These are phyloP conservation scores for Contarinia nasturtii DNA, from an alignment of 1,140 invertebrate species.

Conservation along the genomic window DNA sequence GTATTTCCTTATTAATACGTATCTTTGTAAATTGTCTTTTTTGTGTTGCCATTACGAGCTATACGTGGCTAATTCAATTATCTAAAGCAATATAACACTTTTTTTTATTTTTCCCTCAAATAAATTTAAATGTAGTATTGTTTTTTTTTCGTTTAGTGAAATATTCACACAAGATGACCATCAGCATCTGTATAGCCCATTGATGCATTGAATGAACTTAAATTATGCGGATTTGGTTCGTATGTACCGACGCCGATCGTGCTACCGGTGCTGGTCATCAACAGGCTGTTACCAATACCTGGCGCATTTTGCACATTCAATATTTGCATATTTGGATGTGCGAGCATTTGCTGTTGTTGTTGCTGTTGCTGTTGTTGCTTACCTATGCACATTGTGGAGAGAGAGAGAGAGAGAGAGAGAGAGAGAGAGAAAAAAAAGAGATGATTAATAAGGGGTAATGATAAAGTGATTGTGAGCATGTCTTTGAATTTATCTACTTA, in stretches of 20 bases:
- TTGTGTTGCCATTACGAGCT: too few species aligned
- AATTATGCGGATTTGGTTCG: conserved; percentile 14
- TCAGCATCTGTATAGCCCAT: conserved; percentile 22
- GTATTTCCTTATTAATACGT: too few species aligned
- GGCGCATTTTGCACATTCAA: conserved; percentile 16
- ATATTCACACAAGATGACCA: conserved; percentile 19
- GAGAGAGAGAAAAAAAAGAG: too few species aligned
- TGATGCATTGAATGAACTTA: conserved; percentile 16
- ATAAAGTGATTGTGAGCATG: too few species aligned
- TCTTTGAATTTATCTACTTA: conserved; percentile 25
- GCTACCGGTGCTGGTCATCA: conserved; percentile 7
- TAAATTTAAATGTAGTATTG: background rate
- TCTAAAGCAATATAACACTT: too few species aligned
- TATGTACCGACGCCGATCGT: conserved; percentile 11
- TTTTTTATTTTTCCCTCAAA: background rate
- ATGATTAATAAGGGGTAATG: too few species aligned
- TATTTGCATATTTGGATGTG: conserved; percentile 16
- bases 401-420: too few species aligned
- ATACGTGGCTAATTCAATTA: too few species aligned
- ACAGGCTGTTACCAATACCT: conserved; percentile 17
- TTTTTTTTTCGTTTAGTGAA: background rate
- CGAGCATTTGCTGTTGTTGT: too few species aligned
- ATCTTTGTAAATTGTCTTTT: too few species aligned
- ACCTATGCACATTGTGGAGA: too few species aligned
- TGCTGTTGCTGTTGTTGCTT: conserved; percentile 4